These are phyloP conservation scores for Drosophila suboccidentalis DNA, from an alignment of 2,888 invertebrate species.

Conservation along the genomic window DNA sequence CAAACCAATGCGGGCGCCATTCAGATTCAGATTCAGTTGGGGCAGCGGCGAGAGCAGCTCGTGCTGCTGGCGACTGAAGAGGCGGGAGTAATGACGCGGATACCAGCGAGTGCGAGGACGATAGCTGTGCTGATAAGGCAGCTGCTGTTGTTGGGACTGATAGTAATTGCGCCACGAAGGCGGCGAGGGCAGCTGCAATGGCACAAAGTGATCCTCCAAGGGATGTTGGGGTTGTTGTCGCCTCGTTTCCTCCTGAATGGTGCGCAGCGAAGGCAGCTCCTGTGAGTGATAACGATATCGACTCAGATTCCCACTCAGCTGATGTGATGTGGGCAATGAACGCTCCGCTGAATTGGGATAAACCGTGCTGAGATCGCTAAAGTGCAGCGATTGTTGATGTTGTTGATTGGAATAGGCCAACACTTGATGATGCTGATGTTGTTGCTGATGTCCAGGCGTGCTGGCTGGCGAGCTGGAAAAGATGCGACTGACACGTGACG, in stretches of 20 bases:
- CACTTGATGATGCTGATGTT: conserved; percentile 63
- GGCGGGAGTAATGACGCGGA: conserved; percentile 89
- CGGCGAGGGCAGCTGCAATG: conserved; percentile 89
- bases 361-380: conserved; percentile 95
- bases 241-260: conserved; percentile 90
- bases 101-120: conserved; percentile 89
- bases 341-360: conserved; percentile 92
- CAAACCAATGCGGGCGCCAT: conserved; percentile 84
- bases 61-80: conserved; percentile 89
- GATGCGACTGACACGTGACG: conserved; percentile 86
- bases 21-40: conserved; percentile 84
- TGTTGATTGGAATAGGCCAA: conserved; percentile 52
- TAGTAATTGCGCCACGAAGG: conserved; percentile 87
- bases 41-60: conserved; percentile 89
- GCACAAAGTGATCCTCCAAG: conserved; percentile 86
- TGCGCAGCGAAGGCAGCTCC: conserved; percentile 90
- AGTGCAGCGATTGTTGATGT: conserved; percentile 86
- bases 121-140: conserved; percentile 84
- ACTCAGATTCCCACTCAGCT: conserved; percentile 87
- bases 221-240: conserved; percentile 38
- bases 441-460: conserved; percentile 84
- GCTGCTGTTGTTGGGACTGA: conserved; percentile 68
- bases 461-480: conserved; percentile 90
- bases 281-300: conserved; percentile 88
- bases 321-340: conserved; percentile 89